Conservation (phyloP, 1,140 invertebrate genomes). For the Campoletis sonorensis region DNA sequence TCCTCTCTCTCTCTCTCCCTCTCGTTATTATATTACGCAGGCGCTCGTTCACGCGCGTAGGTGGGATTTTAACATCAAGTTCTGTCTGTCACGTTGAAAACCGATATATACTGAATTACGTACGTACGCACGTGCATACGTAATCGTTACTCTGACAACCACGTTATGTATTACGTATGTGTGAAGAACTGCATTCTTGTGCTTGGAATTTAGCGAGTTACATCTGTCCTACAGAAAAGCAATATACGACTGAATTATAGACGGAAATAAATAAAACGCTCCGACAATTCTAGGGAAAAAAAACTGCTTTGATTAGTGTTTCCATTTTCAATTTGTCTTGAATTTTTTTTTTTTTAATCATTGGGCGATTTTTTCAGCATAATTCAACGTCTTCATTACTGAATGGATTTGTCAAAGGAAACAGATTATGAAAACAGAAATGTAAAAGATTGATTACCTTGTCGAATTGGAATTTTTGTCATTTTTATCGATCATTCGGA, state of each 20-base stretch:
- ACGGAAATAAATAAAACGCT: not conserved
- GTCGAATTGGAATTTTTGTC: not conserved
- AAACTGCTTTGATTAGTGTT: too few species aligned
- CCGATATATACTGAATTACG: conserved; percentile 7
- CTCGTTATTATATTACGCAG: conserved; percentile 28
- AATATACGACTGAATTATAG: not conserved
- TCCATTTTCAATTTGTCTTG: too few species aligned
- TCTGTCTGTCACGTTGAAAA: conserved; percentile 20
- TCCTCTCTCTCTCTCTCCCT: conserved; percentile 2
- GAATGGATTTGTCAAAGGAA: too few species aligned
- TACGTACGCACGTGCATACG: conserved; percentile 23
- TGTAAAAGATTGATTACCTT: too few species aligned
- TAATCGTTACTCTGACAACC: not conserved
- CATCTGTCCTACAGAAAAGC: not conserved
- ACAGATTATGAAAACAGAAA: too few species aligned
- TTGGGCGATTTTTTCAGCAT: too few species aligned
- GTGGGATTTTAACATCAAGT: conserved; percentile 18
- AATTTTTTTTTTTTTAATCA: too few species aligned
- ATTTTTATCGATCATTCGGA: not conserved
- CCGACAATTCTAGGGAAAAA: too few species aligned
- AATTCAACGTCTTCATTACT: too few species aligned
- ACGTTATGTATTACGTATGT: conserved; percentile 20
- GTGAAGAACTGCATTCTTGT: conserved; percentile 8
- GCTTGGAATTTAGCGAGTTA: not conserved
- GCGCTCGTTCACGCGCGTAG: conserved; percentile 14